Conservation (phyloP, 2,888 invertebrate genomes). For the Eugnorisma glareosa region DNA sequence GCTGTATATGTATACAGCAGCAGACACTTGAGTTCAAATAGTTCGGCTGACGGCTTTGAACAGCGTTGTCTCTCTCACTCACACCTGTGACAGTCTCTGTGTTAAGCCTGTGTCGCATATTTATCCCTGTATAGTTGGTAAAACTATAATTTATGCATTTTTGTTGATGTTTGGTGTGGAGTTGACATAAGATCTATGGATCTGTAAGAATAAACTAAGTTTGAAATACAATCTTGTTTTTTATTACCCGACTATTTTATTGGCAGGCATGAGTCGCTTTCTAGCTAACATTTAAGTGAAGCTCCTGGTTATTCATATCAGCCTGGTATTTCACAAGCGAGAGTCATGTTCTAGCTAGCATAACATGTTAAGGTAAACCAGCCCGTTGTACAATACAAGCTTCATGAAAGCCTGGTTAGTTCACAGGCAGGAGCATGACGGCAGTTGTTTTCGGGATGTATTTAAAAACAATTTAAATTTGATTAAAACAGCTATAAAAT, state of each 20-base stretch:
- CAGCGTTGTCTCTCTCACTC: not conserved
- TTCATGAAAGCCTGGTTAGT: too few species aligned
- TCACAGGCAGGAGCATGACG: too few species aligned
- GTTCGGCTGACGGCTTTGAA: not conserved
- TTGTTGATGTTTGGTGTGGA: not conserved
- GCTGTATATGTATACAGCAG: not conserved
- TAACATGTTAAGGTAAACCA: too few species aligned
- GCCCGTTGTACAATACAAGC: too few species aligned
- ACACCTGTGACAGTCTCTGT: not conserved
- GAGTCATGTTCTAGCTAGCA: not conserved
- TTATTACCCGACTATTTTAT: not conserved
- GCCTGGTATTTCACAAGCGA: not conserved
- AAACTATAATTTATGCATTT: not conserved
- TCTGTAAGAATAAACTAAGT: constrained; percentile 4
- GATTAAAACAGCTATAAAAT: too few species aligned
- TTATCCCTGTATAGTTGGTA: not conserved
- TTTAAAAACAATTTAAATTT: too few species aligned
- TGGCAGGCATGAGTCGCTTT: not conserved
- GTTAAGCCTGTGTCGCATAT: not conserved
- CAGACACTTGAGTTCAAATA: not conserved
- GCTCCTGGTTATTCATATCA: not conserved
- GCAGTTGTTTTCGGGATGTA: too few species aligned
- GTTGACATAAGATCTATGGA: not conserved
- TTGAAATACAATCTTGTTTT: not conserved
- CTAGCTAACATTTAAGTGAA: not conserved